Evolutionary conservation across 2,888 invertebrate genomes (phyloP).

Genomic region (Villa cingulata): DNA sequence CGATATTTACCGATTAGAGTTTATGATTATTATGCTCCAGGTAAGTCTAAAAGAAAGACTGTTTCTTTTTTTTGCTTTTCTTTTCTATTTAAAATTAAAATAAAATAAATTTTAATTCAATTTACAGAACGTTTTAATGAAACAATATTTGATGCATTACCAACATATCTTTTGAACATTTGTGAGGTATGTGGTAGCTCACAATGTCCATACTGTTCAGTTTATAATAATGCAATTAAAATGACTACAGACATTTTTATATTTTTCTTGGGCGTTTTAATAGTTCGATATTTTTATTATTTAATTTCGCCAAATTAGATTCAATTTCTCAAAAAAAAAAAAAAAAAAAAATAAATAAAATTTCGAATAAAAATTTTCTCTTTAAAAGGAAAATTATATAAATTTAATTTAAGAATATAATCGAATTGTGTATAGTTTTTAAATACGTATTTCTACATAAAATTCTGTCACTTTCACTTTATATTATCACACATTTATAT

Average conservation of each 20-base stretch:
- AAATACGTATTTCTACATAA: too few relatives aligned
- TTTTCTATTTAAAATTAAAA: background rate
- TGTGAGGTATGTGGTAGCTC: conserved; percentile 92
- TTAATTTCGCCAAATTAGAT: background rate
- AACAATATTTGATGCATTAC: conserved; percentile 75
- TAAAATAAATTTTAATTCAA: conserved; percentile 7
- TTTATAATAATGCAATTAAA: conserved; percentile 50
- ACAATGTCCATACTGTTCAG: conserved; percentile 83
- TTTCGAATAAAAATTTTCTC: too few relatives aligned
- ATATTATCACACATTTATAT: too few relatives aligned
- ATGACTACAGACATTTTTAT: background rate
- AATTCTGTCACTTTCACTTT: too few relatives aligned
- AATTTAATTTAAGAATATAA: too few relatives aligned
- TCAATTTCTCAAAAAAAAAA: background rate
- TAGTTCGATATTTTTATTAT: background rate
- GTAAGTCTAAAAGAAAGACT: background rate
- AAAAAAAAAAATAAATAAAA: background rate
- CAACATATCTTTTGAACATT: conserved; percentile 75
- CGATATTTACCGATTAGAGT: conserved; percentile 77
- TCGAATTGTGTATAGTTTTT: too few relatives aligned
- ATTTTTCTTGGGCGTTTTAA: background rate
- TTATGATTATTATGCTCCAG: conserved; percentile 90
- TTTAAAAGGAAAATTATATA: too few relatives aligned
- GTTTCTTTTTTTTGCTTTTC: conserved; percentile 4
- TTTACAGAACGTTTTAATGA: conserved; percentile 79